Evolutionary conservation across 2,113 vertebrate species (phyloP), one percentile per base, ranked within the genome.

Genomic region (Ciconia stormi): DNA sequence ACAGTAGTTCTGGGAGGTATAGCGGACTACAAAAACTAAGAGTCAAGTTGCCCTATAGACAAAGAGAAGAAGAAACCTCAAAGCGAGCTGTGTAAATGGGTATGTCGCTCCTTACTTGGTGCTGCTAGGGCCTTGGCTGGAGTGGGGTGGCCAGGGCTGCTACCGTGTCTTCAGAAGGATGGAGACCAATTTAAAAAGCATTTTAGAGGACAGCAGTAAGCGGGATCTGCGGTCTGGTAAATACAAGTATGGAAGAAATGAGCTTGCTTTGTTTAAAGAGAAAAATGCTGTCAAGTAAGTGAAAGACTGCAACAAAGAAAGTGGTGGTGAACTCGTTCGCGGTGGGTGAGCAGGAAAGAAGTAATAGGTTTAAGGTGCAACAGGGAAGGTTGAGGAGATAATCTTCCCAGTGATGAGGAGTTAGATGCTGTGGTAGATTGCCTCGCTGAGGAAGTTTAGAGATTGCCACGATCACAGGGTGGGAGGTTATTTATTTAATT

Each of bases 381-480:
- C 38, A 38, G 47, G 55, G 27, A 55, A n/a, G 42, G 47, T 0
- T 47, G 42, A 62, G 82, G 30, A 50, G 61, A 30, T 29, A 8
- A 47, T 72, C 26, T 25, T 56, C 21, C 22, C 30, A 13, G 2
- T 16, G 46, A 32, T n/a, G 46, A 53, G 58, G 34, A 36, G 40
- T n/a, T 74, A 18, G 30, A 11, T 65, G 4, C 34, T 63, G 50
- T 30, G n/a, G 23, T 47, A 27, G 7, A 18, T 69, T 0, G 2
- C 29, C 44, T 38, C 6, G 16, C 52, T 2, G 0, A 71, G 52
- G 55, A 79, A 7, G 26, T 10, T 74, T 53, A 40, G 55, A 85
- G 56, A 25, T 66, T 10, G 16, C 22, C 10, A 2, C 1, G 0
- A 7, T 42, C 25, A 8, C 0, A 2, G 16, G 11, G 14, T 3